These are phyloP conservation scores for Micrasema minimum DNA, from an alignment of 1,140 invertebrate species.

Conservation along the genomic window DNA sequence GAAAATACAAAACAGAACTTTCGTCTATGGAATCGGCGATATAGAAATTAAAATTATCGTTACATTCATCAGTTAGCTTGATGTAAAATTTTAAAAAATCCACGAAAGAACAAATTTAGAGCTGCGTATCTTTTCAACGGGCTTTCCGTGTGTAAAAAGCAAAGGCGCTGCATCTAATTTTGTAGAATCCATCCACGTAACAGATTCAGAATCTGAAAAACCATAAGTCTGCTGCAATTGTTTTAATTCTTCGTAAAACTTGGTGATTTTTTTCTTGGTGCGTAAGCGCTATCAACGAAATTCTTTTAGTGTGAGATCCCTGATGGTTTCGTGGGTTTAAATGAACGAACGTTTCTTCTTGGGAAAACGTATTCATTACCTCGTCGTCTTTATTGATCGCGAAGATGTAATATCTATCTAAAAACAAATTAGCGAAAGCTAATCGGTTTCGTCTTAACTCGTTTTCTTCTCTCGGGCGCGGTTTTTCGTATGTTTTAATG, in stretches of 20 bases:
- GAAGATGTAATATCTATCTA: slow-evolving; percentile 65
- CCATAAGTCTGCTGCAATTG: slow-evolving; percentile 58
- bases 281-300: slow-evolving; percentile 62
- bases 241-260: slow-evolving; percentile 54
- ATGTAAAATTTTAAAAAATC: slow-evolving; percentile 63
- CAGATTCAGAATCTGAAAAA: slow-evolving; percentile 58
- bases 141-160: slow-evolving; percentile 59
- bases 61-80: slow-evolving; percentile 51
- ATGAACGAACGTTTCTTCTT: slow-evolving; percentile 60
- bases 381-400: slow-evolving; percentile 60
- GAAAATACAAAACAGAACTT: slow-evolving; percentile 25
- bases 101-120: slow-evolving; percentile 65
- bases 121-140: slow-evolving; percentile 60
- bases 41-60: background rate
- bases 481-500: slow-evolving; percentile 68
- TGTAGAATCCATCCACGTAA: slow-evolving; percentile 35
- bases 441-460: slow-evolving; percentile 63
- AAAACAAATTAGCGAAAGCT: slow-evolving; percentile 64
- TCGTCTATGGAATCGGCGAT: slow-evolving; percentile 1
- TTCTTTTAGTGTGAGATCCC: slow-evolving; percentile 66
- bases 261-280: slow-evolving; percentile 63
- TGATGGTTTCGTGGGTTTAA: slow-evolving; percentile 63
- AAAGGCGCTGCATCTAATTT: slow-evolving; percentile 56
- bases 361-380: slow-evolving; percentile 60
- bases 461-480: slow-evolving; percentile 63